Conservation (phyloP, 2,113 vertebrate genomes). For the Aegithalos caudatus region DNA sequence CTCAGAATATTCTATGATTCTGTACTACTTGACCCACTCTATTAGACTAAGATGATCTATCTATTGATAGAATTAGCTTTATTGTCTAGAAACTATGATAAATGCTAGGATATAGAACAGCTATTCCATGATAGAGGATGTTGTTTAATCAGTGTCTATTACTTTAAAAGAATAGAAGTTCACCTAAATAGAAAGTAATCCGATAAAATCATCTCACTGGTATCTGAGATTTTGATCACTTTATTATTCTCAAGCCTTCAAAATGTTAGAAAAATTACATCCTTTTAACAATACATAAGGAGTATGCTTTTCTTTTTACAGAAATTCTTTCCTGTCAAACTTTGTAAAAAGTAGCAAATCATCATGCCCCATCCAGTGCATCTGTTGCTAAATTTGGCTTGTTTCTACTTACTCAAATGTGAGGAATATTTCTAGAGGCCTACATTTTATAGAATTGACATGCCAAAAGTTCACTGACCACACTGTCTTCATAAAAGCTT, state of each 20-base stretch:
- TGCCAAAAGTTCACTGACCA: conserved; percentile 48
- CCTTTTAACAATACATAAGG: background rate
- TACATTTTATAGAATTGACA: background rate
- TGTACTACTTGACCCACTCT: background rate
- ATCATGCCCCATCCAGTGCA: background rate
- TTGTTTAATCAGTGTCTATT: background rate
- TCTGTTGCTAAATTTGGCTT: background rate
- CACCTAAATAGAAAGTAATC: background rate
- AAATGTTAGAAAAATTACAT: background rate
- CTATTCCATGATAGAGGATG: background rate
- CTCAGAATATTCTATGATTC: background rate
- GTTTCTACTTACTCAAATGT: background rate
- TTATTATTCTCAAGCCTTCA: background rate
- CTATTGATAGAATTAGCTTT: background rate
- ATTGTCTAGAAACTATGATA: background rate
- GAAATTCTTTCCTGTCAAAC: background rate
- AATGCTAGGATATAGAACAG: background rate
- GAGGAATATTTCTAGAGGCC: conserved; percentile 24
- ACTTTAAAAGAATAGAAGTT: background rate
- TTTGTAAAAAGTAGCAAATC: background rate
- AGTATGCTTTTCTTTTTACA: background rate
- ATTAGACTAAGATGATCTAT: background rate
- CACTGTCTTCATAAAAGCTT: conserved; percentile 52
- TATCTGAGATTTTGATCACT: background rate
- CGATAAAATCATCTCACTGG: background rate